A percentile compares a stretch with the other conserved stretches of the same genome.
Conservation (phyloP, 2,797 vertebrate species). For the Psittacula derbiana region DNA sequence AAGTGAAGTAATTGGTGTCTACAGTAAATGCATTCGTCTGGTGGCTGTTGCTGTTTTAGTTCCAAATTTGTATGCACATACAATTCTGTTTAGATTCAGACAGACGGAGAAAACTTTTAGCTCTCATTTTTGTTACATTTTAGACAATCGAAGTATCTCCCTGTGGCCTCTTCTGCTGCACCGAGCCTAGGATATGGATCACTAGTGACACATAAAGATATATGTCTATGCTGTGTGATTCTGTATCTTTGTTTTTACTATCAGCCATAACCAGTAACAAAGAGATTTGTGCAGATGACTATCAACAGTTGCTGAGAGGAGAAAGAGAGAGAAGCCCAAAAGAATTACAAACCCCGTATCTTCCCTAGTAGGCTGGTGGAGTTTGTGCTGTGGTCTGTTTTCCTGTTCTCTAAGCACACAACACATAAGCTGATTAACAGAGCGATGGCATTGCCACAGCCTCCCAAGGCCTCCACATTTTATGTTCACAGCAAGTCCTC, state of each 20-base stretch:
- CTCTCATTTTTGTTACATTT: conserved; percentile 55
- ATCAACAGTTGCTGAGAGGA: not conserved
- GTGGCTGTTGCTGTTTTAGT: not conserved
- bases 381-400: not conserved
- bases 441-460: not conserved
- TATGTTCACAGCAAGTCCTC: not conserved
- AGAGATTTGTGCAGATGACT: conserved; percentile 33
- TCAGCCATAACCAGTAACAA: conserved; percentile 18
- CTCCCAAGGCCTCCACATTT: not conserved
- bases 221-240: not conserved
- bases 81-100: conserved; percentile 12
- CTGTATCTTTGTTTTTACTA: conserved; percentile 20
- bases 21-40: not conserved
- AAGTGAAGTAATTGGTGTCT: not conserved
- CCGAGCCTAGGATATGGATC: conserved; percentile 30
- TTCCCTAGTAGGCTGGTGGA: not conserved
- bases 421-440: not conserved
- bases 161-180: conserved; percentile 26
- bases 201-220: conserved; percentile 16
- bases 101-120: conserved; percentile 60
- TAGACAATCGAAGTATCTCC: conserved; percentile 31
- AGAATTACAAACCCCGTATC: not conserved
- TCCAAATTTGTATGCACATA: conserved; percentile 2
- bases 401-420: not conserved
- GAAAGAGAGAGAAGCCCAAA: not conserved